These are phyloP conservation scores for Lasioglossum zephyrum DNA, from an alignment of 2,888 invertebrate species.

Conservation along the genomic window DNA sequence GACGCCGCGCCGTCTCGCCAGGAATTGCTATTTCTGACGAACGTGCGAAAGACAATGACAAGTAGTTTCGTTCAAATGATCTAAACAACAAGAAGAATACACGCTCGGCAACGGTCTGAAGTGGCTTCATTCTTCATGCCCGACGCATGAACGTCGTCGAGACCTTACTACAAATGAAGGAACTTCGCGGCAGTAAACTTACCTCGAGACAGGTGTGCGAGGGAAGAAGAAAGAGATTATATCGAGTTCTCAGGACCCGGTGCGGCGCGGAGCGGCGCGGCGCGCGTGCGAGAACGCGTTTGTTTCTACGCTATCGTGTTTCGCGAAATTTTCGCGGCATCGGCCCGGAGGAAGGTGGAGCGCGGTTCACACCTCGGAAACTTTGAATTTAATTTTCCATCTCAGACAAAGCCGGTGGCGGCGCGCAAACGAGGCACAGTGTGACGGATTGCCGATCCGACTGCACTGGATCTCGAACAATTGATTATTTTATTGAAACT, in stretches of 20 bases:
- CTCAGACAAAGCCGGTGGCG: slow-evolving; percentile 39
- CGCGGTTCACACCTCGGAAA: slow-evolving; percentile 31
- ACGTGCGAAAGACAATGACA: neutral
- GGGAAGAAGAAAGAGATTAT: slow-evolving; percentile 45
- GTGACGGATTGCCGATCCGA: neutral
- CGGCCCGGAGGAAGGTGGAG: neutral
- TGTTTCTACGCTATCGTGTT: slow-evolving; percentile 67
- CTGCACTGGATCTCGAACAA: neutral
- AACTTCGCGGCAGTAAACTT: slow-evolving; percentile 45
- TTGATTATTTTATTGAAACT: neutral
- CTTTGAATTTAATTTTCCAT: slow-evolving; percentile 61
- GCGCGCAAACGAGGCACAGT: slow-evolving; percentile 1
- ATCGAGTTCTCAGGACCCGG: slow-evolving; percentile 35
- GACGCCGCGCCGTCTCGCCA: neutral
- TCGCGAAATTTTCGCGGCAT: slow-evolving; percentile 57
- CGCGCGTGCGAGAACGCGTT: slow-evolving; percentile 40
- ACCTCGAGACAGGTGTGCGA: slow-evolving; percentile 7
- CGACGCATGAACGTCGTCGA: slow-evolving; percentile 6
- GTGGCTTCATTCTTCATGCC: slow-evolving; percentile 6
- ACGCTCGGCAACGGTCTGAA: neutral
- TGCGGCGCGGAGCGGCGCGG: neutral
- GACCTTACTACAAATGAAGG: slow-evolving; percentile 31
- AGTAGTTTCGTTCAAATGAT: neutral
- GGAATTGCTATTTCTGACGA: neutral
- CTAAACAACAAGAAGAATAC: neutral